These are phyloP conservation scores for Polypterus bichir DNA, from an alignment of 2,113 vertebrate species.

Conservation along the genomic window DNA sequence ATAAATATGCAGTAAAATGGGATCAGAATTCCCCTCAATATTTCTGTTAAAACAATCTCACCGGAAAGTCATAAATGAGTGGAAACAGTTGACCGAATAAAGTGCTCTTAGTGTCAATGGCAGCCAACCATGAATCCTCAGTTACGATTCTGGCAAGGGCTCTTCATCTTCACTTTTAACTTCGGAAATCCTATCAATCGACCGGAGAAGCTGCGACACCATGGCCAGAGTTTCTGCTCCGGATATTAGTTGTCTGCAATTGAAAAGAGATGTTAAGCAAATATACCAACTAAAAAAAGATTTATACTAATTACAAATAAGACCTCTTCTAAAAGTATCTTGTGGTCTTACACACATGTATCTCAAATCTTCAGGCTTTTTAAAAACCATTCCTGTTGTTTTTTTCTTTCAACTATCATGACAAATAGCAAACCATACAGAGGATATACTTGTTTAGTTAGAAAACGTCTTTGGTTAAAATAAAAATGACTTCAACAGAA, in stretches of 20 bases:
- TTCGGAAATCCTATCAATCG: conserved; percentile 54
- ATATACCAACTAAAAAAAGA: accelerated
- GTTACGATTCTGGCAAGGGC: too few relatives aligned
- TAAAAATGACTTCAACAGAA: too few relatives aligned
- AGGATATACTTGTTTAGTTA: too few relatives aligned
- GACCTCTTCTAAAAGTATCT: too few relatives aligned
- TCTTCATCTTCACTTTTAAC: conserved; percentile 19
- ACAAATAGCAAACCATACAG: too few relatives aligned
- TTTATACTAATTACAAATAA: too few relatives aligned
- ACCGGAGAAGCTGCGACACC: conserved; percentile 48
- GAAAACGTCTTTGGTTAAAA: too few relatives aligned
- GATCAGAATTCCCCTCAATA: not conserved
- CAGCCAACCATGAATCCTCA: not conserved
- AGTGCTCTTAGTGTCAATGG: not conserved
- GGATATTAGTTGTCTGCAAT: conserved; percentile 48
- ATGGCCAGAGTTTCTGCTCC: conserved; percentile 50
- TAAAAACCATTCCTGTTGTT: too few relatives aligned
- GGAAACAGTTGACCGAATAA: not conserved
- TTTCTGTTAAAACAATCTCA: not conserved
- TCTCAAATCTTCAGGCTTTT: too few relatives aligned
- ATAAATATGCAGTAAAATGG: not conserved
- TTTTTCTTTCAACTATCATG: too few relatives aligned
- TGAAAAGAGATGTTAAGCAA: accelerated
- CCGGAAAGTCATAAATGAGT: not conserved
- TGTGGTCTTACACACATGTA: too few relatives aligned